Evolutionary conservation across 2,113 vertebrate species (phyloP).

Genomic region (Tylochromis polylepis): DNA sequence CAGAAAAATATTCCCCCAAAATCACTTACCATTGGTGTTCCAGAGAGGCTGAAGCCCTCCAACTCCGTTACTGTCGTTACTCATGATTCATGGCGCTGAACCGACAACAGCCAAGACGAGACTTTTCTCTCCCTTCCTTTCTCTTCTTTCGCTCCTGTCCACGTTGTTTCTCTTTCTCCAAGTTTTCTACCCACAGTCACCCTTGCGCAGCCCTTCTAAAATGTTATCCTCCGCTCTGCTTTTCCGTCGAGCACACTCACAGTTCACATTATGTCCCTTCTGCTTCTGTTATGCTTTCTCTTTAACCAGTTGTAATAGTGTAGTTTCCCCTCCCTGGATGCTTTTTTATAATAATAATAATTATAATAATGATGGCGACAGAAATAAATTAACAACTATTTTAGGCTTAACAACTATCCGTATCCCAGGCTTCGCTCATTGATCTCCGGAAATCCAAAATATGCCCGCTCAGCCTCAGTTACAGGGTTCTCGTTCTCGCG

Average conservation of each 20-base stretch:
- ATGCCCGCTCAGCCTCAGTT: neutral
- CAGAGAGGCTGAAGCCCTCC: conserved; percentile 37
- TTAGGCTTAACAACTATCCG: neutral
- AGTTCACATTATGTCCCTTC: neutral
- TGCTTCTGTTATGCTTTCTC: neutral
- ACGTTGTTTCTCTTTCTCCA: neutral
- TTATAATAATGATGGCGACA: neutral
- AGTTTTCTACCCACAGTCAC: neutral
- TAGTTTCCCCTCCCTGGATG: neutral
- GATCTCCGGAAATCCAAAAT: neutral
- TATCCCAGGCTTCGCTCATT: neutral
- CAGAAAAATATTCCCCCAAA: fast-evolving
- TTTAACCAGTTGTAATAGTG: neutral
- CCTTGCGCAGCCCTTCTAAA: neutral
- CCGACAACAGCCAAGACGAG: neutral
- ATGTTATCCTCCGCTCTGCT: neutral
- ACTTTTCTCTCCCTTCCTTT: neutral
- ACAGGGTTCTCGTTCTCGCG: neutral
- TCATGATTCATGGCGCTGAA: conserved; percentile 48
- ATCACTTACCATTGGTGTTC: conserved; percentile 58
- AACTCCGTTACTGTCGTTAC: conserved; percentile 41
- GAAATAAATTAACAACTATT: neutral
- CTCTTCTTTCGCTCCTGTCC: neutral
- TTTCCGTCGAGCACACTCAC: neutral
- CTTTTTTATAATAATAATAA: neutral